Conservation (phyloP, 1,140 invertebrate genomes). For the Bombus huntii region DNA sequence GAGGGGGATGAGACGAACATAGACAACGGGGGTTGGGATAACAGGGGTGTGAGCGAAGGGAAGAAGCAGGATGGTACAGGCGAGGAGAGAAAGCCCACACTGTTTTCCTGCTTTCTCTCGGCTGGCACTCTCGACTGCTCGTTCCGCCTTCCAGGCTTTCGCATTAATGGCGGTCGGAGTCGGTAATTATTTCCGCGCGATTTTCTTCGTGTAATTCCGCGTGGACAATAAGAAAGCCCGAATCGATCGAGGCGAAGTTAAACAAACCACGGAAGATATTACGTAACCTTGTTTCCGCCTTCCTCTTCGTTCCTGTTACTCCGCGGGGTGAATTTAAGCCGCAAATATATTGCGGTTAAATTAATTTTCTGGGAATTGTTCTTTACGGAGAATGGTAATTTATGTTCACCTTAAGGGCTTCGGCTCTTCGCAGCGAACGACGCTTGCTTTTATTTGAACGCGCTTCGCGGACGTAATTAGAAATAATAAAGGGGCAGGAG, state of each 20-base stretch:
- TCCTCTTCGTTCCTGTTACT: background rate
- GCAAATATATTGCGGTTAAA: constrained; percentile 32
- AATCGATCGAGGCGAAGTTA: constrained; percentile 33
- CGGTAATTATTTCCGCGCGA: constrained; percentile 73
- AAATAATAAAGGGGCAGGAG: background rate
- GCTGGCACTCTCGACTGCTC: constrained; percentile 9
- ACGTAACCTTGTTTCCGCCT: background rate
- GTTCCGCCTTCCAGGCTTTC: constrained; percentile 38
- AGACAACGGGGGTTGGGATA: background rate
- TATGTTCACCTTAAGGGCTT: constrained; percentile 21
- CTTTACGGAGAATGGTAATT: constrained; percentile 19
- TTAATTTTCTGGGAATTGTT: constrained; percentile 38
- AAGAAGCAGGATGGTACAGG: background rate
- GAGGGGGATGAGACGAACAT: background rate
- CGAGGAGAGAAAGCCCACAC: background rate
- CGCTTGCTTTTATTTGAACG: background rate
- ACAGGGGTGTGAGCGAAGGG: background rate
- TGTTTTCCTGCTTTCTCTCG: constrained; percentile 7
- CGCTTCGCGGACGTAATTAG: constrained; percentile 15
- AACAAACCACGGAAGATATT: constrained; percentile 33
- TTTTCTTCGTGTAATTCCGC: constrained; percentile 65
- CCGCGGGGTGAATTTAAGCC: background rate
- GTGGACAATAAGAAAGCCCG: constrained; percentile 38
- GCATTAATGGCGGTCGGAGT: constrained; percentile 58
- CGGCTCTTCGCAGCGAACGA: background rate